Evolutionary conservation across 2,113 vertebrate species (phyloP), one percentile per base, ranked within the genome.

Genomic region (Rhizomys pruinosus): DNA sequence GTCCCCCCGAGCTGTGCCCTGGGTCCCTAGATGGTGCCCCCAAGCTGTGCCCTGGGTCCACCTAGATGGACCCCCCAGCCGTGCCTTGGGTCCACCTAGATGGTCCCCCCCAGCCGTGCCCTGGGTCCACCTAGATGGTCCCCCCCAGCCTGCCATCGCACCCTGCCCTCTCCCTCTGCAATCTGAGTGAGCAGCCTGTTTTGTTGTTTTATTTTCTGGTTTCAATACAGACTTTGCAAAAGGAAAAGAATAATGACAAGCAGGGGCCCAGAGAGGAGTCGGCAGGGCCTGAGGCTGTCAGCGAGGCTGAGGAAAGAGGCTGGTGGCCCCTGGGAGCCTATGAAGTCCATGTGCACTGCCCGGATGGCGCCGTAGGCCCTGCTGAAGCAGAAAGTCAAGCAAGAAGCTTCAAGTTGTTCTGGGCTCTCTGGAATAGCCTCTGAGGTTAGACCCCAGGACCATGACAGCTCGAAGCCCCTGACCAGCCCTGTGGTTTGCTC

Each of bases 401-500:
- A 23, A 10, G 37, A 59, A 80, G 77, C 47, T 16, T 27, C 55
- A 29, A 22, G 25, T 16, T 8, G 15, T 7, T 25, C 77, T 1
- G 5, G 5, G 25, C 74, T 64, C 59, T 32, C 59, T 12, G 13
- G 27, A n/a, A 55, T 4, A n/a, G 1, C 44, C 44, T 57, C 13
- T 0, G n/a, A 63, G 29, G 6, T 22, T 1, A 69, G 57, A 25
- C 17, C 37, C 47, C 55, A 5, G 39, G 44, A 27, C 12, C 6
- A 42, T 0, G 20, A 12, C 8, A 2, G 1, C 2, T 1, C 6
- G 4, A 32, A 0, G 5, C 11, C 44, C 0, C 0, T 8, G 10
- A 47, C 17, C 17, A 4, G 8, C 23, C 7, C 16, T 5, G 44
- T 0, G 15, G 19, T 25, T 69, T n/a, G n/a, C n/a, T n/a, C n/a